Conservation (phyloP, 2,113 vertebrate genomes). For the Trogon melanurus region DNA sequence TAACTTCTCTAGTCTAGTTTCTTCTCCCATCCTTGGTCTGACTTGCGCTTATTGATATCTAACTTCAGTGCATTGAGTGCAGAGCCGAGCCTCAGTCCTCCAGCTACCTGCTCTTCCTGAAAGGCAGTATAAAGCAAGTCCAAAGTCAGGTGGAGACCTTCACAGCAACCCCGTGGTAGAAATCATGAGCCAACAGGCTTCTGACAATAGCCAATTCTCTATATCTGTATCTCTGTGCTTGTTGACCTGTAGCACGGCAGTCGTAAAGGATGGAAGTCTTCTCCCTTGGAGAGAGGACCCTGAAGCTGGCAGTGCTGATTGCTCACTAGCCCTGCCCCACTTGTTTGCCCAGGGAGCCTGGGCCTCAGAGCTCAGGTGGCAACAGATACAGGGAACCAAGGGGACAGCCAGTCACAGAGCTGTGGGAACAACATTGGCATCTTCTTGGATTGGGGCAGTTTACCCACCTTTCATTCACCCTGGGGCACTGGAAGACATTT, state of each 20-base stretch:
- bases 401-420: not conserved
- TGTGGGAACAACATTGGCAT: not conserved
- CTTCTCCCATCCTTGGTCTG: not conserved
- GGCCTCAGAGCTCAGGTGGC: not conserved
- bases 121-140: not conserved
- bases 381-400: not conserved
- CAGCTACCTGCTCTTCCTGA: not conserved
- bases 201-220: not conserved
- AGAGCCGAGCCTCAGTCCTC: not conserved
- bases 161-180: not conserved
- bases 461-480: not conserved
- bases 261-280: not conserved
- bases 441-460: not conserved
- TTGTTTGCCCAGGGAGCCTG: not conserved
- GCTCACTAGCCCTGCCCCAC: not conserved
- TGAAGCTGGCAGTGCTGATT: not conserved
- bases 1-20: not conserved
- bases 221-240: not conserved
- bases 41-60: not conserved
- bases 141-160: not conserved
- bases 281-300: not conserved
- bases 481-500: not conserved
- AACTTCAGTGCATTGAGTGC: not conserved
- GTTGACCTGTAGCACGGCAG: not conserved
- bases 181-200: not conserved